phyloP scores from a whole-genome alignment of 2,888 invertebrate species.

The Agriopis aurantiaria region DNA sequence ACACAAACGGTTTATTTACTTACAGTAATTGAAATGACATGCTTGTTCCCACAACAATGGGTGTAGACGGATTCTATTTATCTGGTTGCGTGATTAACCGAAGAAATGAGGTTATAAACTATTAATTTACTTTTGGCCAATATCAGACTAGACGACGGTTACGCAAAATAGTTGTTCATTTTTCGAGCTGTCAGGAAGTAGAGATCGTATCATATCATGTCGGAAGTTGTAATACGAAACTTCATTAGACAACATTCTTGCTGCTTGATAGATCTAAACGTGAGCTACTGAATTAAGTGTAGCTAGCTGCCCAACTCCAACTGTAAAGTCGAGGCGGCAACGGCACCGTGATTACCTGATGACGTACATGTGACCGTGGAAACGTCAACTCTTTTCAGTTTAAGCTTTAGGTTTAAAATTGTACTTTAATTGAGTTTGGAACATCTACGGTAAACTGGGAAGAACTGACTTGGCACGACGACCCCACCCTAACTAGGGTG shows the following conservation, averaged over 20 bases:
- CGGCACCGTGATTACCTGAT: too few relatives aligned
- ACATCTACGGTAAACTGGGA: too few relatives aligned
- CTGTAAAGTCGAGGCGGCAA: too few relatives aligned
- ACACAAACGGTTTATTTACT: slow-evolving; percentile 60
- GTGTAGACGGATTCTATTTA: slow-evolving; percentile 59
- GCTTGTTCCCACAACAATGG: slow-evolving; percentile 69
- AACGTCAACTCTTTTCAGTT: too few relatives aligned
- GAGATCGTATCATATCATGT: slow-evolving; percentile 25
- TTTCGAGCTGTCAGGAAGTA: slow-evolving; percentile 22
- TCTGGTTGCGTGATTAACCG: slow-evolving; percentile 59
- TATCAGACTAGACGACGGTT: slow-evolving; percentile 30
- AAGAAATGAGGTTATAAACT: slow-evolving; percentile 56
- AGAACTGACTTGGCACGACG: too few relatives aligned
- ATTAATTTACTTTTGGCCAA: slow-evolving; percentile 54
- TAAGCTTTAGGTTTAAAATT: too few relatives aligned
- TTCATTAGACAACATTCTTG: not conserved
- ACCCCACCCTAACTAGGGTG: too few relatives aligned
- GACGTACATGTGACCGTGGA: too few relatives aligned
- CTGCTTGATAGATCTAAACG: not conserved
- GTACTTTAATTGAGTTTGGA: too few relatives aligned
- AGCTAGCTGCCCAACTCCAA: too few relatives aligned
- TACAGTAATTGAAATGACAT: slow-evolving; percentile 76
- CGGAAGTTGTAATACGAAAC: slow-evolving; percentile 16
- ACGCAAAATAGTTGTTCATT: slow-evolving; percentile 31
- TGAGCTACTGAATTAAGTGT: not conserved